These are phyloP conservation scores for Heliconius cydno DNA, from an alignment of 2,888 invertebrate species.

Conservation along the genomic window DNA sequence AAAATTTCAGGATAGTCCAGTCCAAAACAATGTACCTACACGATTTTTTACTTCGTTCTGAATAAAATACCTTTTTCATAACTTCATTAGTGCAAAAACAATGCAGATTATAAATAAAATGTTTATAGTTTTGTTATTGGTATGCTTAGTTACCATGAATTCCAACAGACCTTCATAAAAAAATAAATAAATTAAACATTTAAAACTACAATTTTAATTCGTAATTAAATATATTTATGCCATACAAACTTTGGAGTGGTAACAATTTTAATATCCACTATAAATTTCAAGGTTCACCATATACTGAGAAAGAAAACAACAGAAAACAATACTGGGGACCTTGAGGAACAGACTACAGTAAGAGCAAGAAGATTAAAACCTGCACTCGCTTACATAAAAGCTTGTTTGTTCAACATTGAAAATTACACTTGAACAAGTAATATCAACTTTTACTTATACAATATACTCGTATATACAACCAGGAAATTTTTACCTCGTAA, in stretches of 20 bases:
- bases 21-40: neutral
- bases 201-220: no score
- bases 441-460: neutral
- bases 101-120: neutral
- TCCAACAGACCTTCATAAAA: no score
- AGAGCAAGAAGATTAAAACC: slow-evolving; percentile 31
- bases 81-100: neutral
- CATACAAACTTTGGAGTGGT: neutral
- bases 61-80: neutral
- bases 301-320: slow-evolving; percentile 10
- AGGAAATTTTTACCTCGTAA: neutral
- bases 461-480: neutral
- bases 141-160: neutral
- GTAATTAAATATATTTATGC: neutral
- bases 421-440: slow-evolving; percentile 20
- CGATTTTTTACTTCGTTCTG: neutral
- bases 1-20: neutral
- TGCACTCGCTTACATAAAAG: slow-evolving; percentile 31
- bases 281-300: slow-evolving; percentile 8
- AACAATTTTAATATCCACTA: slow-evolving; percentile 8
- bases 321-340: slow-evolving; percentile 20
- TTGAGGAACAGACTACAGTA: slow-evolving; percentile 25
- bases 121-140: neutral
- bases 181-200: no score
- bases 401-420: slow-evolving; percentile 28